Conservation (phyloP, 2,113 vertebrate genomes). For the Pithys albifrons region DNA sequence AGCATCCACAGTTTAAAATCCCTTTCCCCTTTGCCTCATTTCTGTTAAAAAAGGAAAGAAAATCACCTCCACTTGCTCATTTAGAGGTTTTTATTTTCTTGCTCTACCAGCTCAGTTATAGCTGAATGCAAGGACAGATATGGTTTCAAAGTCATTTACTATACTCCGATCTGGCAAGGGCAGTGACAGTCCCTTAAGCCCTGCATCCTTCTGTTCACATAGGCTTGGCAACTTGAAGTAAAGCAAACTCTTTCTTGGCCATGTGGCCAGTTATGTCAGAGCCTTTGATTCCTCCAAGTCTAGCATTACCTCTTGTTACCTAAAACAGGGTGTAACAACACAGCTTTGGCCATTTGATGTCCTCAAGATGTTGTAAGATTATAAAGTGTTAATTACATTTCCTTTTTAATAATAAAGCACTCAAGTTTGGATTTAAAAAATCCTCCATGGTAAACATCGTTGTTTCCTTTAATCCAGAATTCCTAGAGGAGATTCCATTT, state of each 20-base stretch:
- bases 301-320: neutral
- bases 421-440: neutral
- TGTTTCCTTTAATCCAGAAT: constrained; percentile 13
- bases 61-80: neutral
- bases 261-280: neutral
- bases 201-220: neutral
- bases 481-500: constrained; percentile 1
- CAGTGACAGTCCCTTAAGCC: neutral
- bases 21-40: neutral
- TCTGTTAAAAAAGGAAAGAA: neutral
- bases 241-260: neutral
- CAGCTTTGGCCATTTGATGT: neutral
- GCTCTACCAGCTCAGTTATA: neutral
- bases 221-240: neutral
- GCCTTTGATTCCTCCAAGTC: neutral
- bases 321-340: neutral
- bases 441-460: neutral
- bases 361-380: neutral
- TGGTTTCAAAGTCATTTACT: neutral
- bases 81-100: neutral
- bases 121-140: neutral
- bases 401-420: neutral
- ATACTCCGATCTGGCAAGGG: neutral
- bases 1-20: neutral
- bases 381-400: constrained; percentile 18